Percentiles rank a stretch among this genome's conserved stretches.
Evolutionary conservation across 2,797 vertebrate species (phyloP).

Genomic region (Acomys russatus): DNA sequence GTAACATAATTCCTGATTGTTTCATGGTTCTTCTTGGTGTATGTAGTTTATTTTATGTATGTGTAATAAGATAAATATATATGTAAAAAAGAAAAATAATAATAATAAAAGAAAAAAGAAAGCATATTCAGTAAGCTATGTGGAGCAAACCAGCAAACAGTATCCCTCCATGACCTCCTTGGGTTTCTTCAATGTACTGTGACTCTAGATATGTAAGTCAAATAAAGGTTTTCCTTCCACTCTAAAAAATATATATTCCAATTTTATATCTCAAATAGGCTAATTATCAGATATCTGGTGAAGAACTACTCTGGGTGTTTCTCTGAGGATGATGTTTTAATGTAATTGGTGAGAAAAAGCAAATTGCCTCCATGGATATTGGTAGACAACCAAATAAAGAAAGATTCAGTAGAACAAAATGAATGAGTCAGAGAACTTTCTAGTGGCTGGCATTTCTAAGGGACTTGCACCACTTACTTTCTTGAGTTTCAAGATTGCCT

Average conservation of each 20-base stretch:
- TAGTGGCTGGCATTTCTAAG: neutral
- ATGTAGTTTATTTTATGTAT: too few relatives aligned
- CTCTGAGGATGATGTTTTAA: neutral
- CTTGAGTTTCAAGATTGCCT: neutral
- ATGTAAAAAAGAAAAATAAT: too few relatives aligned
- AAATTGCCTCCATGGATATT: neutral
- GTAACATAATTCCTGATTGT: too few relatives aligned
- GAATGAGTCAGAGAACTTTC: neutral
- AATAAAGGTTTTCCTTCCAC: too few relatives aligned
- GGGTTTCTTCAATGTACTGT: too few relatives aligned
- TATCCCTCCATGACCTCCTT: too few relatives aligned
- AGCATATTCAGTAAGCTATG: too few relatives aligned
- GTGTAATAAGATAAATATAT: too few relatives aligned
- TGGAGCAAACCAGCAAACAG: too few relatives aligned
- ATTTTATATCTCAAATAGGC: neutral
- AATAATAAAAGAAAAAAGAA: too few relatives aligned
- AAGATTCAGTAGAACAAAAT: neutral
- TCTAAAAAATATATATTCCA: neutral
- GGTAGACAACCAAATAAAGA: neutral
- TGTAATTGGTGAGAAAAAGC: neutral
- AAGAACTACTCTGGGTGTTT: neutral
- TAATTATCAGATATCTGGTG: neutral
- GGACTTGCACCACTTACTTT: neutral
- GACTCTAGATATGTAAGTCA: too few relatives aligned
- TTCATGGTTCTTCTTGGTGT: too few relatives aligned